These are phyloP conservation scores for Tubulanus polymorphus DNA, from an alignment of 2,888 invertebrate genomes.

Conservation along the genomic window DNA sequence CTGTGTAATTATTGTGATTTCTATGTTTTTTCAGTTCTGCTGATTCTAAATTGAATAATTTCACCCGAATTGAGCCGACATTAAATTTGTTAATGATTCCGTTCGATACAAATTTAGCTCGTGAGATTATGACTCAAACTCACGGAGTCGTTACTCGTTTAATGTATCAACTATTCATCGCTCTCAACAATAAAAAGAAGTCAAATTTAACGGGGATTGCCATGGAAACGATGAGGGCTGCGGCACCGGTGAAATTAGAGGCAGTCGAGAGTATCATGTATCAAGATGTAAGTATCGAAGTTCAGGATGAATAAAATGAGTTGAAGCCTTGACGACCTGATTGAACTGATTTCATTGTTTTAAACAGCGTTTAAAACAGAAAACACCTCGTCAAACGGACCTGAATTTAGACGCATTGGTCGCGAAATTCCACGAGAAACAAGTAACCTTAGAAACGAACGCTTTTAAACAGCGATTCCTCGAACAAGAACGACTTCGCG, in stretches of 20 bases:
- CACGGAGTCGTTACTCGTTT: slow-evolving; percentile 49
- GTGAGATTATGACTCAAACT: slow-evolving; percentile 52
- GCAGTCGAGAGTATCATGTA: slow-evolving; percentile 47
- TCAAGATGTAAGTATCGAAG: slow-evolving; percentile 46
- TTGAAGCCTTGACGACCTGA: too few relatives aligned
- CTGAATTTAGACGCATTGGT: slow-evolving; percentile 45
- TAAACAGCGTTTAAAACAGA: slow-evolving; percentile 44
- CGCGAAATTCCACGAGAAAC: slow-evolving; percentile 45
- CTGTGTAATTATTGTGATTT: not conserved
- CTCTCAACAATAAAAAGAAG: slow-evolving; percentile 50
- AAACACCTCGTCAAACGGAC: slow-evolving; percentile 52
- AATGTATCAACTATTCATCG: slow-evolving; percentile 52
- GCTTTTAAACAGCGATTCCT: slow-evolving; percentile 46
- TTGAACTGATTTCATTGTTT: not conserved
- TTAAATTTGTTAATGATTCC: slow-evolving; percentile 48
- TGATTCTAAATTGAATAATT: slow-evolving; percentile 52
- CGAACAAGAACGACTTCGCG: slow-evolving; percentile 38
- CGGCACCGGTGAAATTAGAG: slow-evolving; percentile 50
- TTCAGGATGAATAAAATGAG: too few relatives aligned
- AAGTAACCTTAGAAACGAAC: slow-evolving; percentile 44
- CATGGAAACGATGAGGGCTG: slow-evolving; percentile 52
- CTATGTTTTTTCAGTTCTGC: slow-evolving; percentile 35
- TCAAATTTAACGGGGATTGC: slow-evolving; percentile 50
- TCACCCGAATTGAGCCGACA: slow-evolving; percentile 49
- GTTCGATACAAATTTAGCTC: slow-evolving; percentile 52